A percentile compares a stretch with the other conserved stretches of the same genome.
These are phyloP conservation scores for Balearica regulorum DNA, from an alignment of 2,797 vertebrate species.

Conservation along the genomic window DNA sequence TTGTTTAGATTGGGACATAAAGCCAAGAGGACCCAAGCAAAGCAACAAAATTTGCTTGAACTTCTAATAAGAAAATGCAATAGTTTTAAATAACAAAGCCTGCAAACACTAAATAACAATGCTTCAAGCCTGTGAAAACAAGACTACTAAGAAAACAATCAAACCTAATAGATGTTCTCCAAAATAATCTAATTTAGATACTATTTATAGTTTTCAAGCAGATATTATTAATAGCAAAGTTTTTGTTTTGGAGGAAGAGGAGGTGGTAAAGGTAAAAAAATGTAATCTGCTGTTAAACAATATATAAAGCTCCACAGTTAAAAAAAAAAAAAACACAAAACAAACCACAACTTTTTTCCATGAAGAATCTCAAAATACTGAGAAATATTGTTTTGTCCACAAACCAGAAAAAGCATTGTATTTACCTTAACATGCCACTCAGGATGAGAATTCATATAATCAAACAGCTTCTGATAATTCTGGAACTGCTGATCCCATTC, in stretches of 20 bases:
- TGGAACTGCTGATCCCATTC: slow-evolving; percentile 92
- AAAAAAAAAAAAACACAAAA: background rate
- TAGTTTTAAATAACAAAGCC: background rate
- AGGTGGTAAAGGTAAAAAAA: background rate
- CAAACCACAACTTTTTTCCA: background rate
- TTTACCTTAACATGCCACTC: slow-evolving; percentile 87
- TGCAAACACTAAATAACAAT: background rate
- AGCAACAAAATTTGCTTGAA: background rate
- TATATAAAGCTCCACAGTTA: background rate
- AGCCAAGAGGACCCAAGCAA: background rate
- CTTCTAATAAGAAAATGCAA: background rate
- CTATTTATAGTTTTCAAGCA: background rate
- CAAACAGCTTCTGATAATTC: slow-evolving; percentile 92
- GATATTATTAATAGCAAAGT: background rate
- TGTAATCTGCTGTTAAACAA: background rate
- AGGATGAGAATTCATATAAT: slow-evolving; percentile 87
- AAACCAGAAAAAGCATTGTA: background rate
- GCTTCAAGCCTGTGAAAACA: background rate
- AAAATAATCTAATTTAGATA: background rate
- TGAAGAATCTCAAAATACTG: background rate
- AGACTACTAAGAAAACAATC: background rate
- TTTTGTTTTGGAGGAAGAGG: background rate
- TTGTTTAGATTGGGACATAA: background rate
- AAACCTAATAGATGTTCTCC: background rate
- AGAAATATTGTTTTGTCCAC: background rate